These are phyloP conservation scores for Ostrea edulis DNA, from an alignment of 1,140 invertebrate genomes.

Conservation along the genomic window DNA sequence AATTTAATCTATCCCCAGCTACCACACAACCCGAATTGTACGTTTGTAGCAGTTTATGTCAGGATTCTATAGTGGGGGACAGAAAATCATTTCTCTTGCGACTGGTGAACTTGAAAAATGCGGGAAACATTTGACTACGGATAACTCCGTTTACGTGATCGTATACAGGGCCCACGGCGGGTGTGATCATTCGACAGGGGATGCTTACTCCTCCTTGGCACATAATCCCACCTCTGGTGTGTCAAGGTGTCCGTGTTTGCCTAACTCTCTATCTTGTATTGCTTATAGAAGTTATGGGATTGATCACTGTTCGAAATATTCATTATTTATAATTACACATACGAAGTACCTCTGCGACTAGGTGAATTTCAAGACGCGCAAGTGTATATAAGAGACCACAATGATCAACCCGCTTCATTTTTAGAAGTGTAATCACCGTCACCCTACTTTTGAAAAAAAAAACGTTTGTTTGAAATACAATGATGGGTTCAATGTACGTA, in stretches of 20 bases:
- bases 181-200: too few relatives aligned
- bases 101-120: conserved; percentile 2
- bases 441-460: conserved; percentile 38
- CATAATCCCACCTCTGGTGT: too few relatives aligned
- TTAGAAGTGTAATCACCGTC: neutral
- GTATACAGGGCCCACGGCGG: too few relatives aligned
- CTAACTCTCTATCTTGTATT: too few relatives aligned
- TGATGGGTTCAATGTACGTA: conserved; percentile 45
- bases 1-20: conserved; percentile 9
- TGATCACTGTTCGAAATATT: too few relatives aligned
- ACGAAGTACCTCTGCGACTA: conserved; percentile 36
- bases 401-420: conserved; percentile 33
- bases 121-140: too few relatives aligned
- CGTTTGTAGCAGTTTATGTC: conserved; percentile 39
- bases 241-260: too few relatives aligned
- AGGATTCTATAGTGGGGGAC: conserved; percentile 41
- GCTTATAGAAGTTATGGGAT: too few relatives aligned
- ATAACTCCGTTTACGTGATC: too few relatives aligned
- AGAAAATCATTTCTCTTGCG: conserved; percentile 43
- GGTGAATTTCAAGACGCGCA: conserved; percentile 25
- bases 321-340: neutral
- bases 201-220: too few relatives aligned
- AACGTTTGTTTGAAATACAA: conserved; percentile 25
- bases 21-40: conserved; percentile 20
- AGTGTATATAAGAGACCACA: conserved; percentile 44